Evolutionary conservation across 2,113 vertebrate genomes (phyloP).

Genomic region (Protobothrops mucrosquamatus): DNA sequence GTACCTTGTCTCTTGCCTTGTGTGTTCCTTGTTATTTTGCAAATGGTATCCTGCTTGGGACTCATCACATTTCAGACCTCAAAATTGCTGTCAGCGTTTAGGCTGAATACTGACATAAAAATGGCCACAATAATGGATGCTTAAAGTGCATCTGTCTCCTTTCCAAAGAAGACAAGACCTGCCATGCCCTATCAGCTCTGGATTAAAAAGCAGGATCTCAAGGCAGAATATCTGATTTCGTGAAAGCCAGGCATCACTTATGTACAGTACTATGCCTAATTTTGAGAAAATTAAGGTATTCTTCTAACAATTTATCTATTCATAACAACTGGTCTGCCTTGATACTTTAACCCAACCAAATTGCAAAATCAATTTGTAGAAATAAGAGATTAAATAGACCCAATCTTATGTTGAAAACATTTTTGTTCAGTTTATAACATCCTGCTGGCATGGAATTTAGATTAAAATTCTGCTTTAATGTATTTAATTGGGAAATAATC

Average conservation of each 20-base stretch:
- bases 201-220: not conserved
- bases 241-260: not conserved
- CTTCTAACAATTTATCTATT: not conserved
- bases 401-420: slow-evolving; percentile 18
- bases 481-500: slow-evolving; percentile 10
- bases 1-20: not conserved
- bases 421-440: not conserved
- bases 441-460: not conserved
- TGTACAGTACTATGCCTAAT: not conserved
- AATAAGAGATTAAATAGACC: slow-evolving; percentile 23
- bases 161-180: not conserved
- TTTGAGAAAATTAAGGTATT: not conserved
- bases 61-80: too few species aligned
- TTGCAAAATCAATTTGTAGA: not conserved
- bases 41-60: not conserved
- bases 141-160: not conserved
- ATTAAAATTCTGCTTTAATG: not conserved
- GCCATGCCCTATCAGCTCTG: not conserved
- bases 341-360: not conserved
- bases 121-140: not conserved
- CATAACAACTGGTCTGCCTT: not conserved
- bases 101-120: not conserved
- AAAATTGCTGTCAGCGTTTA: not conserved
- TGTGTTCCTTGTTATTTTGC: not conserved
- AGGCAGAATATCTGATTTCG: not conserved